A percentile compares a stretch with the other conserved stretches of the same genome.
Conservation (phyloP, 2,888 invertebrate species). For the Oscheius sp. region DNA sequence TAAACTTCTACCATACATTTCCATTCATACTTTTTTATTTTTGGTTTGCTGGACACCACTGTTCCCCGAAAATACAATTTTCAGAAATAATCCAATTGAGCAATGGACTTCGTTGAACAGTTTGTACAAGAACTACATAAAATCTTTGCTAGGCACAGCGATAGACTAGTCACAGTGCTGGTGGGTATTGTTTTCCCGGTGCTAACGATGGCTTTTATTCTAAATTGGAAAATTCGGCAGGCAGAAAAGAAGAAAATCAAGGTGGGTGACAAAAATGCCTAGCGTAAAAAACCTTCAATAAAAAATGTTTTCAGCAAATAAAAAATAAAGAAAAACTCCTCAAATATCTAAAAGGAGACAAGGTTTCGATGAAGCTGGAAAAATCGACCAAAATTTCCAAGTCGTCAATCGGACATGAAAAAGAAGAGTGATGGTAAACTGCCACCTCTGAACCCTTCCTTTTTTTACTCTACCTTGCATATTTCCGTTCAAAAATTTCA, state of each 20-base stretch:
- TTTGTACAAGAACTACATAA: not conserved
- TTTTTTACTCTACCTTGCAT: not conserved
- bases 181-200: conserved; percentile 40
- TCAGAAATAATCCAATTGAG: not conserved
- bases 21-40: not conserved
- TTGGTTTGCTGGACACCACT: not conserved
- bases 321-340: conserved; percentile 31
- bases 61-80: not conserved
- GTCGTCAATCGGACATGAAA: conserved; percentile 1
- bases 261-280: conserved; percentile 12
- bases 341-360: conserved; percentile 20
- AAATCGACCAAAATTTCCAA: not conserved
- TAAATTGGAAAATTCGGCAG: conserved; percentile 48
- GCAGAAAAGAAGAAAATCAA: conserved; percentile 40
- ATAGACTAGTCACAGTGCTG: conserved; percentile 22
- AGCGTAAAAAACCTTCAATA: not conserved
- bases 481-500: too few species aligned
- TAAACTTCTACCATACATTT: not conserved
- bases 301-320: conserved; percentile 16
- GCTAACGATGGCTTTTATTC: conserved; percentile 43
- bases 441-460: not conserved
- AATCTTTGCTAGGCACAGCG: not conserved
- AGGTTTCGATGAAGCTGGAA: not conserved
- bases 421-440: conserved; percentile 10
- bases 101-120: not conserved